Evolutionary conservation across 2,888 invertebrate species (phyloP), one percentile per base, ranked within the genome.

Genomic region (Watsonalla cultraria): DNA sequence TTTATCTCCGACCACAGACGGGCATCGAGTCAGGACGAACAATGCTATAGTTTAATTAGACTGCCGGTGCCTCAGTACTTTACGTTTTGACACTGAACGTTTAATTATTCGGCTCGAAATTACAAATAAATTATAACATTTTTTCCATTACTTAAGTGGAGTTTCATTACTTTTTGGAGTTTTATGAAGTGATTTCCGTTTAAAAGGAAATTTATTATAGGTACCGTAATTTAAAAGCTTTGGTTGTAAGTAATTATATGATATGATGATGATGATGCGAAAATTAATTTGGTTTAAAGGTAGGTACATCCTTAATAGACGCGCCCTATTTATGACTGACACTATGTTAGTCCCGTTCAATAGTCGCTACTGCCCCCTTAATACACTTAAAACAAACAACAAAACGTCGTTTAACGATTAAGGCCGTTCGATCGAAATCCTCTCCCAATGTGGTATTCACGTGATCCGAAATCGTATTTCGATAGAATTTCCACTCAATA

Each of bases 1-100:
- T 72, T 74, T 78, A 78, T 80, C 78, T 74, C 59, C 33, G 51
- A 54, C 58, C 57, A 58, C 76, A 76, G 76, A 60, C 73, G 66
- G 24, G 50, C 42, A 35, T 48, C 13, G 61, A 60, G 61, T 55
- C 58, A 49, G 56, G 46, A 57, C 48, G 61, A 64, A 66, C 65
- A 60, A 65, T 64, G 66, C 63, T 64, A 54, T 61, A 62, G 54
- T 70, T 72, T 71, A 77, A 71, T 78, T 71, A 74, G 68, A 64
- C 65, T 61, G 57, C 59, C 50, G 54, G 47, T 57, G 51, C 35
- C 52, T 42, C 5, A 42, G 57, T 57, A 55, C 59, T 62, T 55
- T 57, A 65, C 55, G 65, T 70, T 74, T 68, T 67, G 65, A 67
- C 63, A 68, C 61, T 70, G 58, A 55, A 54, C 51, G 60, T 58